Percentiles rank a stretch among this genome's conserved stretches.
These are phyloP conservation scores for Pitangus sulphuratus DNA, from an alignment of 2,797 vertebrate species.

Conservation along the genomic window DNA sequence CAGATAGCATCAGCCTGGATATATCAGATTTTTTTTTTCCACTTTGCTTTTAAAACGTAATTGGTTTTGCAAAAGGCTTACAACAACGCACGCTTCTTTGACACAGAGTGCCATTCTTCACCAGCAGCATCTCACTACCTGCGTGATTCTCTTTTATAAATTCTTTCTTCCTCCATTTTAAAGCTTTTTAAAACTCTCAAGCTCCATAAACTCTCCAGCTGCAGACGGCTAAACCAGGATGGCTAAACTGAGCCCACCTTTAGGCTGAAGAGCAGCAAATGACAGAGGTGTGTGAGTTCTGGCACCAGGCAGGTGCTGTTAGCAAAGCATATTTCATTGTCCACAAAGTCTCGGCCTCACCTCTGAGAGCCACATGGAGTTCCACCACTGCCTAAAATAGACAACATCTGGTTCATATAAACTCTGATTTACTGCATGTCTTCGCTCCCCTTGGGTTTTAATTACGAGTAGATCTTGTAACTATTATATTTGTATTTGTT, in stretches of 20 bases:
- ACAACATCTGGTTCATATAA: slow-evolving; percentile 12
- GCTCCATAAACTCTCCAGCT: neutral
- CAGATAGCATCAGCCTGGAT: neutral
- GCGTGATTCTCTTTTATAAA: neutral
- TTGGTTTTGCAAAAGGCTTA: neutral
- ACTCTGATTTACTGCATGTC: neutral
- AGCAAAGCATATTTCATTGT: neutral
- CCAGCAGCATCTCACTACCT: neutral
- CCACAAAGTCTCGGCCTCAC: neutral
- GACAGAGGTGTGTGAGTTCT: neutral
- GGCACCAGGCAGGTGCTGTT: neutral
- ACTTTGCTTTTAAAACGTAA: neutral
- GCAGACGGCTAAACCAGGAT: neutral
- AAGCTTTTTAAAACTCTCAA: neutral
- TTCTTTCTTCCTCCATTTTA: neutral
- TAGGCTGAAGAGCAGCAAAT: neutral
- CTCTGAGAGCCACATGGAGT: neutral
- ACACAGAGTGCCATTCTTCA: neutral
- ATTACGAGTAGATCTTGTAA: slow-evolving; percentile 29
- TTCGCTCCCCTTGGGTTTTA: slow-evolving; percentile 18
- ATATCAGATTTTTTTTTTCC: neutral
- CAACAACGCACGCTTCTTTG: neutral
- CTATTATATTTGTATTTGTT: slow-evolving; percentile 18
- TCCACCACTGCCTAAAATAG: neutral
- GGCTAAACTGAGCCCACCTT: neutral